Evolutionary conservation across 1,140 invertebrate genomes (phyloP), one percentile per base, ranked within the genome.

Genomic region (Sinella curviseta): DNA sequence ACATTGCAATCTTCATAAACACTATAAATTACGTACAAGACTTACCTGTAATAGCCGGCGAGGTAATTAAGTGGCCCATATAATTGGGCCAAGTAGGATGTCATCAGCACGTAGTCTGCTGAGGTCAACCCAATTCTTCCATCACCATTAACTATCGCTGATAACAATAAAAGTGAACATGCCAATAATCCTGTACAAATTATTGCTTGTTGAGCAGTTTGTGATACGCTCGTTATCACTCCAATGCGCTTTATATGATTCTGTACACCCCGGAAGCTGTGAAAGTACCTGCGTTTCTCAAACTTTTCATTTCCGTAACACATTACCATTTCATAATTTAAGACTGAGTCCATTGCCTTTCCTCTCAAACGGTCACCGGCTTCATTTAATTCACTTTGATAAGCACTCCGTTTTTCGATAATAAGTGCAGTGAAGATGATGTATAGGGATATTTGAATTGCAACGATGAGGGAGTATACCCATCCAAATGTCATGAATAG

Each of bases 281-380:
- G 91, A 80, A 90, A 89, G 85, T 97, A 99, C 65, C 92, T 90
- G 70, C 94, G 87, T 0, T 95, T 93, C 90, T 99, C 97, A 87
- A 96, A 97, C 14, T 90, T 84, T 87, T 99, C 97, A 28, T 95
- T 95, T 33, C 94, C 94, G 85, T 98, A 99, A 88, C 98, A 98
- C 87, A 99, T 99, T 0, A 98, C 97, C 3, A 97, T 99, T 89
- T 99, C 97, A 88, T 97, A 98, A 88, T 99, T 99, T 0, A 99
- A 89, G 48, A 99, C 88, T n/a, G 97, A 98, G 86, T 99, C 97
- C 0, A 98, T 96, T 79, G 94, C 97, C 70, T 93, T 90, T 20
- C 95, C 93, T 85, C 94, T 93, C 77, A 93, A 92, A 73, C 92
- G 94, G 88, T 99, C 99, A 85, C 98, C 97, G 0, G 95, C 92